Evolutionary conservation across 2,888 invertebrate species (phyloP).

Genomic region (Eupithecia tripunctaria): DNA sequence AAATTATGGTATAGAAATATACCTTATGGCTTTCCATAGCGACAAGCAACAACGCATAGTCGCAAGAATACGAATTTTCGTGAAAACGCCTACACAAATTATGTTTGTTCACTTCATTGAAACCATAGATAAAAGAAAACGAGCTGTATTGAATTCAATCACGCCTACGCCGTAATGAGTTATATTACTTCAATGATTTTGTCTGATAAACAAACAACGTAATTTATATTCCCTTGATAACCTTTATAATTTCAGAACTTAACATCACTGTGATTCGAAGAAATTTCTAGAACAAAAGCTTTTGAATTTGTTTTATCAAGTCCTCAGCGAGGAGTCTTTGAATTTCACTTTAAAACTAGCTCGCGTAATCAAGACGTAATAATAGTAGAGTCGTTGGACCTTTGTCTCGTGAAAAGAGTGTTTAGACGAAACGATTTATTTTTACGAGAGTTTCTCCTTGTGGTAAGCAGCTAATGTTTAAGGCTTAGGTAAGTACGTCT

Average conservation of each 20-base stretch:
- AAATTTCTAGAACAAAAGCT: background rate
- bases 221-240: background rate
- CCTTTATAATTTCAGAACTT: background rate
- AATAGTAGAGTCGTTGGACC: slow-evolving; percentile 50
- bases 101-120: background rate
- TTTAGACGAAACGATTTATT: slow-evolving; percentile 62
- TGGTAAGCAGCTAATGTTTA: slow-evolving; percentile 58
- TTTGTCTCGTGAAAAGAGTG: slow-evolving; percentile 61
- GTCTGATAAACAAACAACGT: background rate
- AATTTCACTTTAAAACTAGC: background rate
- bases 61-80: no score
- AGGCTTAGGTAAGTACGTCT: background rate
- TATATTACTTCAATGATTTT: background rate
- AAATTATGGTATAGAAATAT: no score
- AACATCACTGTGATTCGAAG: background rate
- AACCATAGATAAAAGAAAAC: background rate
- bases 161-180: background rate
- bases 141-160: background rate
- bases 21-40: no score
- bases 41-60: no score
- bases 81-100: no score
- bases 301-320: background rate
- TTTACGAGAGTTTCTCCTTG: slow-evolving; percentile 60
- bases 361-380: slow-evolving; percentile 7
- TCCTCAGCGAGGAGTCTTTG: background rate